Base-by-base conservation (phyloP, 1,140 invertebrate genomes). In the Drosophila mauritiana region DNA sequence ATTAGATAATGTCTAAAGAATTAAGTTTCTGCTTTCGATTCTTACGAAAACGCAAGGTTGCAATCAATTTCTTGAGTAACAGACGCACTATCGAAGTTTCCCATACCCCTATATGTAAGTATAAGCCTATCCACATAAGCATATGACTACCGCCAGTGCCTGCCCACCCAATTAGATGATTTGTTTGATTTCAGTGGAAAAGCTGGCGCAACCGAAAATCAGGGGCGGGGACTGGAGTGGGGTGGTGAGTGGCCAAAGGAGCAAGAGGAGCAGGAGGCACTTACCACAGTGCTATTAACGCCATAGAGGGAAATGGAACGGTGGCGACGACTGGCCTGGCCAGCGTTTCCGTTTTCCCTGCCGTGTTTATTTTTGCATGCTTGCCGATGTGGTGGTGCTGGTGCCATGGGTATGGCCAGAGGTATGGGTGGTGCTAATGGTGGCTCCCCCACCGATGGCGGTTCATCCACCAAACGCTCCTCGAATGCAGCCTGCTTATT, bases 251-350 rank as follows among this genome's bases (percentile, higher is more conserved):
- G 40, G 51, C 15, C 25, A 54, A 20, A 27, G 34, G 34, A 31
- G 17, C 13, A 0, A 37, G 37, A 3, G 13, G 59, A 10, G 52
- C 36, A 7, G 17, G 64, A 40, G 58, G 52, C 67, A 91, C 89
- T 91, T 75, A 91, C 90, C 76, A 84, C 75, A 65, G 89, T 91
- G 62, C 89, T 91, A 79, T 91, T 90, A 64, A 78, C 85, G 63
- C 89, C 89, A 40, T 83, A 78, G 39, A 91, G 76, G 13, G 90
- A 91, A 73, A 91, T 83, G 59, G 85, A 90, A 42, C 90, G 90
- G 76, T 91, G 86, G 57, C 89, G 78, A 42, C 73, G 73, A 68
- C 73, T 78, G 56, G 55, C 75, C 72, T 67, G 73, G 64, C 74
- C 78, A 75, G 31, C 73, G 54, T 74, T 91, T 77, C 80, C 81